Evolutionary conservation across 2,888 invertebrate genomes (phyloP), one percentile per base, ranked within the genome.

Genomic region (Campoplex capitator): DNA sequence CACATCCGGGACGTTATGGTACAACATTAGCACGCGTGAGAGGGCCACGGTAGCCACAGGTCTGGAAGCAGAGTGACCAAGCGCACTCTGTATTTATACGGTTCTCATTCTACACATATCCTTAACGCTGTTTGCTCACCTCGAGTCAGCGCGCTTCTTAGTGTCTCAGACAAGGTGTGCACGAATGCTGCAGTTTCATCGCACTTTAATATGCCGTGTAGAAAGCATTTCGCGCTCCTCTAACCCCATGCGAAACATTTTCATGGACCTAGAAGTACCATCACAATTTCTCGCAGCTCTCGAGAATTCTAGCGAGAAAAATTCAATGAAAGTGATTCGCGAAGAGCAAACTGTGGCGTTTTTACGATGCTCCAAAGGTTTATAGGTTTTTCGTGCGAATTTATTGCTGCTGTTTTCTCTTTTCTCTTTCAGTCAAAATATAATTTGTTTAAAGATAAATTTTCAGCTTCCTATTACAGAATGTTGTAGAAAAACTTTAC

Each of bases 121-220:
- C 81, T 68, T 67, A 81, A 84, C 81, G 58, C 84, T 84, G 83
- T 78, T 84, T 86, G 73, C 86, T 86, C 83, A 81, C 83, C 80
- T 81, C 83, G 76, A 76, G 84, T 62, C 56, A 76, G 67, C 82
- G 45, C 68, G 75, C 76, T 83, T 68, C 75, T 65, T 54, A 65
- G 16, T 73, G 38, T 70, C 35, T 16, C 62, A 18, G 54, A n/a
- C 23, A 54, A 54, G 16, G 32, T 42, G 42, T 32, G 51, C 35
- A 48, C 18, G 48, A 13, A 18, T 42, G 51, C 23, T 77, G 38
- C 16, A 67, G 23, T 56, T 54, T 38, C 42, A 42, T 70, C 35
- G 18, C 77, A 16, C 38, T 28, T 67, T 45, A 65, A 62, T 76
- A 76, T 48, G 48, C 32, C 32, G 18, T 48, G 48, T 65, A 38